Base-by-base conservation (phyloP, 2,113 vertebrate genomes). In the Psephotus haematonotus region DNA sequence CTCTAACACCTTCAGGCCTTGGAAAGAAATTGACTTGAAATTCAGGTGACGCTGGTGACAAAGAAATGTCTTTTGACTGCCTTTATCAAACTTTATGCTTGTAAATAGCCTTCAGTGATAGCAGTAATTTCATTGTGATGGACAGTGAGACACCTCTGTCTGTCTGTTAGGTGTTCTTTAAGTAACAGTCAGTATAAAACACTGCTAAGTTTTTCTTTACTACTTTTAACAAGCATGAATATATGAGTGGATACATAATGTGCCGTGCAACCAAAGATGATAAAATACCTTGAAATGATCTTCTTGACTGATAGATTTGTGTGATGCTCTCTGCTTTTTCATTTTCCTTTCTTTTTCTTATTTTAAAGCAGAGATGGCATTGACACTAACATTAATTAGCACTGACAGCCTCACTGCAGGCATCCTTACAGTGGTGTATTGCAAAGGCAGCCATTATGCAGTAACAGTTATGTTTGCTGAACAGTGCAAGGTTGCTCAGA, bases 371-470 rank as follows among this genome's bases (percentile, higher is more conserved):
- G 86, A 68, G 69, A 3, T 77, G 69, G 52, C 85, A 60, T 29
- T 71, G 93, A 86, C 79, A 70, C 18, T 90, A 53, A 89, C 72
- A 28, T 24, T 91, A 92, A 95, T 93, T 84, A 94, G 67, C 82
- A 82, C n/a, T 87, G 91, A 96, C 96, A 87, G 3, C n/a, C 33
- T 53, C 91, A 88, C 87, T 93, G 72, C 91, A 94, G 93, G 95
- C 88, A 63, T 87, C 84, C 88, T 86, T 50, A 52, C 77, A 67
- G 57, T 65, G 11, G 46, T 87, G 71, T 67, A 33, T 65, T 74
- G 64, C 84, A 92, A 70, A 93, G 88, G 41, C 92, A 93, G 2
- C 81, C 35, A 28, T 60, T 93, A 70, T 43, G 64, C 87, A 57
- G 1, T 76, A 88, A 47, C 55, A 29, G 71, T 19, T 70, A 8